phyloP scores from a whole-genome alignment of 2,888 invertebrate species.

The Ethmia dodecea region DNA sequence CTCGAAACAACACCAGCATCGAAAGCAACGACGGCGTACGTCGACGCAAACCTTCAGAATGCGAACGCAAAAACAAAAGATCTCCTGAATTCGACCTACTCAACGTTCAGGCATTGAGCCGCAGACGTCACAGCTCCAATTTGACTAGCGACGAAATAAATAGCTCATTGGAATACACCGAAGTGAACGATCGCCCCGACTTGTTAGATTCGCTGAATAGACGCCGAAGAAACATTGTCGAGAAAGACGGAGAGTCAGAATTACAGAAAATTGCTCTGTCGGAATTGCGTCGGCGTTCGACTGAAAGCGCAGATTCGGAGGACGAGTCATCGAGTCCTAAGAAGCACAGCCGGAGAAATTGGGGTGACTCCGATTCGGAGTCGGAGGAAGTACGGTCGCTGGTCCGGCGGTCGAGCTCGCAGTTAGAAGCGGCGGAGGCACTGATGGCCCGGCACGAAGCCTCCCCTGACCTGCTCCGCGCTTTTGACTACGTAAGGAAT shows the following conservation, averaged over 20 bases:
- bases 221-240: conserved; percentile 36
- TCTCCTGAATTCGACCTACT: conserved; percentile 67
- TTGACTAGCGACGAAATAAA: conserved; percentile 69
- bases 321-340: conserved; percentile 56
- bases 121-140: conserved; percentile 67
- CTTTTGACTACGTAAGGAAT: conserved; percentile 73
- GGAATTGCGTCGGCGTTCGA: conserved; percentile 61
- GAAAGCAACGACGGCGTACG: conserved; percentile 64
- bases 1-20: conserved; percentile 66
- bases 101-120: conserved; percentile 58
- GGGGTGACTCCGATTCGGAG: conserved; percentile 81
- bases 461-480: conserved; percentile 64
- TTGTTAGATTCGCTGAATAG: conserved; percentile 62
- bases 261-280: conserved; percentile 58
- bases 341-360: conserved; percentile 49
- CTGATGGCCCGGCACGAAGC: conserved; percentile 69
- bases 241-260: conserved; percentile 51
- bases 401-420: conserved; percentile 79
- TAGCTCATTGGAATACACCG: conserved; percentile 69
- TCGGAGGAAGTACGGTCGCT: conserved; percentile 80
- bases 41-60: conserved; percentile 57
- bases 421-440: conserved; percentile 79
- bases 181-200: conserved; percentile 68
- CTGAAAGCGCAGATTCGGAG: conserved; percentile 61
- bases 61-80: conserved; percentile 57